Evolutionary conservation across 2,797 vertebrate species (phyloP), one percentile per base, ranked within the genome.

Genomic region (Euphonia xanthogaster): DNA sequence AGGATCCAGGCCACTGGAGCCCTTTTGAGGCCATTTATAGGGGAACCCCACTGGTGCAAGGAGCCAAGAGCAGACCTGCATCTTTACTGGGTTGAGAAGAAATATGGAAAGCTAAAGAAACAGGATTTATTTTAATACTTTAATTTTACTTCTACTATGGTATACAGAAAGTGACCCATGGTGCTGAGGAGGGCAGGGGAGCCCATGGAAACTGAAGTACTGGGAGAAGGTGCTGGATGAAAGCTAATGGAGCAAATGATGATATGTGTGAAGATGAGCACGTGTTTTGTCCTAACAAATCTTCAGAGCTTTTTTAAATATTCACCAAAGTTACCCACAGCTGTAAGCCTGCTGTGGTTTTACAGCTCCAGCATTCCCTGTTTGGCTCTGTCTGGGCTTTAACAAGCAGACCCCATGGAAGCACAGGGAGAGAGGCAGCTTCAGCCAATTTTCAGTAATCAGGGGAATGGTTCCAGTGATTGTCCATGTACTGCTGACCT

Each of bases 191-290:
- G 35, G 21, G 25, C 2, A 0, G 51, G 14, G 14, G 9, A 60
- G 19, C 19, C 24, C 58, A 39, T 10, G 30, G 63, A 73, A 82
- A 57, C 27, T 15, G 37, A 66, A 65, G 33, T 4, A 30, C 17
- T 25, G 22, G 6, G 5, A 7, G 8, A 68, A 70, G n/a, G 30
- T 3, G 20, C 25, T 71, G 47, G 61, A 71, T 50, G 0, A 8
- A 62, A 77, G 24, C 25, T 45, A 72, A 30, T 0, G 2, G 45
- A 44, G 31, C 0, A 2, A 62, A 39, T 0, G 1, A 39, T 31
- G 45, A 14, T 0, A 1, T 50, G 14, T 33, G 37, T 0, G 2
- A 78, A 17, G n/a, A 82, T 91, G 48, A 60, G 27, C 20, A 8
- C 40, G 12, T 40, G 40, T 40, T 40, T 40, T 79, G 50, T 67